Conservation (phyloP, 2,113 vertebrate genomes). For the Fulmarus glacialis region DNA sequence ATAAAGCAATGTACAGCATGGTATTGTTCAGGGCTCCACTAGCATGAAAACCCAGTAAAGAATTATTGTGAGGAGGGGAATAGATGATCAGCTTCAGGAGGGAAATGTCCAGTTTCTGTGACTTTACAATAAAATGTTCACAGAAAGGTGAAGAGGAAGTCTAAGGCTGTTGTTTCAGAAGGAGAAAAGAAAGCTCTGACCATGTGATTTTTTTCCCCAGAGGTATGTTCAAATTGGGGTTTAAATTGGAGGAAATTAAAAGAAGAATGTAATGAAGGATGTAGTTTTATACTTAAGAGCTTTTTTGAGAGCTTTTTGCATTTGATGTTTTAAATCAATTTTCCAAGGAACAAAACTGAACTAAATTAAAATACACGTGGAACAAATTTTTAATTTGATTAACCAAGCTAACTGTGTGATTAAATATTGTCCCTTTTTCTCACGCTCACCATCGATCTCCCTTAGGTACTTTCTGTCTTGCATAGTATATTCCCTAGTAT, state of each 20-base stretch:
- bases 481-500: not conserved
- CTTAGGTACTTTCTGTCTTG: not conserved
- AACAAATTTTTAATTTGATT: not conserved
- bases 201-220: not conserved
- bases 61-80: not conserved
- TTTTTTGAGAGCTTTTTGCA: not conserved
- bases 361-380: not conserved
- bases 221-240: not conserved
- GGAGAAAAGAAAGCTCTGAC: not conserved
- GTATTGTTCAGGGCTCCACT: not conserved
- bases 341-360: not conserved
- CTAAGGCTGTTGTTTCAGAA: not conserved
- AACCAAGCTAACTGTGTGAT: not conserved
- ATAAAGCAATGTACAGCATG: not conserved
- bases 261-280: not conserved
- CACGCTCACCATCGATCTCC: fast-evolving
- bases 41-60: not conserved
- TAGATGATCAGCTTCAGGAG: not conserved
- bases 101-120: not conserved
- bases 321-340: not conserved
- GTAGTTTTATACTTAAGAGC: not conserved
- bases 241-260: not conserved
- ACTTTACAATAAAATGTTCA: not conserved
- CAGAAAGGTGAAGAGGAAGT: not conserved
- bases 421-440: not conserved